A percentile compares a stretch with the other conserved stretches of the same genome.
These are phyloP conservation scores for Dipus sagitta DNA, from an alignment of 2,797 vertebrate species.

Conservation along the genomic window DNA sequence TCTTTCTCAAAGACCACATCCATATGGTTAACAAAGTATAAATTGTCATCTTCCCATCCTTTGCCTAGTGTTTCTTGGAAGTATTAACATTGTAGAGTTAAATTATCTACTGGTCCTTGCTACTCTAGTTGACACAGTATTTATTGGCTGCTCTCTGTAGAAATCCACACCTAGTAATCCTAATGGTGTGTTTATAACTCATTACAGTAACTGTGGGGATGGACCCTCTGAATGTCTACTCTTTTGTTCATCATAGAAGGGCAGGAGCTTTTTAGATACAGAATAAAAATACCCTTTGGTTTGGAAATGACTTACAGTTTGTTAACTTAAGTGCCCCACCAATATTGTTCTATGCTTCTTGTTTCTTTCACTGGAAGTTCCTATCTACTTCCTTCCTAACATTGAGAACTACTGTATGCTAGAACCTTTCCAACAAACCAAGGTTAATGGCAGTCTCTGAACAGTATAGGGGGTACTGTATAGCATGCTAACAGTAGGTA, in stretches of 20 bases:
- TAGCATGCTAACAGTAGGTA: background rate
- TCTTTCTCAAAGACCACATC: slow-evolving; percentile 40
- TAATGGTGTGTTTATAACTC: background rate
- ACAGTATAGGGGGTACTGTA: background rate
- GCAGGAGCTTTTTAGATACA: slow-evolving; percentile 6
- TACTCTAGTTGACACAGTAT: background rate
- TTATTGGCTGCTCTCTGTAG: slow-evolving; percentile 12
- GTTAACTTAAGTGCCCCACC: slow-evolving; percentile 25
- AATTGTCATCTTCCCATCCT: background rate
- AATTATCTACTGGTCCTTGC: background rate
- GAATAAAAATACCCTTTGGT: slow-evolving; percentile 8
- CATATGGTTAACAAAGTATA: background rate
- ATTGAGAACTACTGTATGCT: background rate
- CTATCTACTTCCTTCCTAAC: slow-evolving; percentile 19
- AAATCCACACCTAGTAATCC: background rate
- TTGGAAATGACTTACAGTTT: slow-evolving; percentile 57
- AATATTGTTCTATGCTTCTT: slow-evolving; percentile 15
- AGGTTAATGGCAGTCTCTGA: background rate
- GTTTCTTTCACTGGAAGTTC: slow-evolving; percentile 15
- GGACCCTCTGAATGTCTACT: background rate
- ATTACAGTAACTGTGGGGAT: background rate
- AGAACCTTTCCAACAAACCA: background rate
- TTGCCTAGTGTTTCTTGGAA: background rate
- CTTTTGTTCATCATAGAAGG: slow-evolving; percentile 1
- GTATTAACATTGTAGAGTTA: slow-evolving; percentile 37